Evolutionary conservation across 1,140 invertebrate species (phyloP), one percentile per base, ranked within the genome.

Genomic region (Lithobius niger): DNA sequence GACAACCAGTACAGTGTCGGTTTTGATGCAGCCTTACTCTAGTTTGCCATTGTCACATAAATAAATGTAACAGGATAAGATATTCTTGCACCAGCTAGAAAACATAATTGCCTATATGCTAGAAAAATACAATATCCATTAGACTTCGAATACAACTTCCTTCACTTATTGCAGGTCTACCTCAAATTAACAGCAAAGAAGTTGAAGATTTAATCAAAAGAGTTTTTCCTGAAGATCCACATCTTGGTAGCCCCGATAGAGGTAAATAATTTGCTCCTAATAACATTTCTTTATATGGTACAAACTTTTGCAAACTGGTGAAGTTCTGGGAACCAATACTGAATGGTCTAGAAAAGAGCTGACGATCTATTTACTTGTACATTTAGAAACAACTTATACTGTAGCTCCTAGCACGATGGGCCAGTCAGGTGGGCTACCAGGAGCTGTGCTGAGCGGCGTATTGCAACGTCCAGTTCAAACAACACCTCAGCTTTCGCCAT

Each of bases 121-220:
- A n/a, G n/a, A n/a, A n/a, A n/a, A n/a, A n/a, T n/a, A n/a, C n/a
- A n/a, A n/a, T n/a, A n/a, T n/a, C n/a, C 21, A 15, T 40, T 40
- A 40, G n/a, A 40, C 10, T n/a, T 40, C 31, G n/a, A 40, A 10
- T 31, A 58, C 25, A 2, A 19, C 24, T 40, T 43, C 49, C 54
- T n/a, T n/a, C n/a, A n/a, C n/a, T n/a, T n/a, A n/a, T 54, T 27
- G 15, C 57, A 72, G 79, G 79, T 56, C 75, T 92, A 57, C 82
- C 86, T 1, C 88, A 88, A 63, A 92, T 92, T 78, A 87, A 90
- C 70, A 83, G 82, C 65, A 88, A 88, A 70, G 88, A 91, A 67
- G 86, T 92, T 6, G 88, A 93, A 67, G 88, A 92, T 71, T 86
- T 93, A 64, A 89, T 94, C 67, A 91, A 92, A 71, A 84, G 82